phyloP scores from a whole-genome alignment of 2,113 vertebrate species.

The Ammospiza caudacuta region DNA sequence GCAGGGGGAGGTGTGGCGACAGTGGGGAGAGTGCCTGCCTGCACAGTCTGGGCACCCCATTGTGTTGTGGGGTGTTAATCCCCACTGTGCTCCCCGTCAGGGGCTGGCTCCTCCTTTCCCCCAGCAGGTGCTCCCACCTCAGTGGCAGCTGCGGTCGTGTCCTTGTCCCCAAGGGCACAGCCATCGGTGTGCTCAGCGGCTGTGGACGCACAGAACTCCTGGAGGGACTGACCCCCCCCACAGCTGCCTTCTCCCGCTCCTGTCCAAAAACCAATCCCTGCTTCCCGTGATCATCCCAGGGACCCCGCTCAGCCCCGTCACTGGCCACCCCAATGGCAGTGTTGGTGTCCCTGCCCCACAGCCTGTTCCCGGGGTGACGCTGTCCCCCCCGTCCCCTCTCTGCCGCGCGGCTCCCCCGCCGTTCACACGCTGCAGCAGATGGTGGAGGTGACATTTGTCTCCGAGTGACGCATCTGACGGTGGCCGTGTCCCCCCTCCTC shows the following conservation, averaged over 20 bases:
- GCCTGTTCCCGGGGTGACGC: not conserved
- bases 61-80: fast-evolving
- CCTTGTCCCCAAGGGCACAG: not conserved
- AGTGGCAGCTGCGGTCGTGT: not conserved
- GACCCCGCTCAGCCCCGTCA: not conserved
- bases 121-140: not conserved
- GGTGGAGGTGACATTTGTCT: slow-evolving; percentile 58
- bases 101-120: not conserved
- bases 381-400: not conserved
- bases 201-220: not conserved
- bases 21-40: fast-evolving
- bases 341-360: fast-evolving
- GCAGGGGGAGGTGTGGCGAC: not conserved
- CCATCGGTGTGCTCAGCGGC: not conserved
- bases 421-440: not conserved
- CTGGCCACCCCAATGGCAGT: not conserved
- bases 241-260: not conserved
- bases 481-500: not conserved
- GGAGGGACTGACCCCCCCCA: not conserved
- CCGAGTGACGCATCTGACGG: not conserved
- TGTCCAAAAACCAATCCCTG: not conserved
- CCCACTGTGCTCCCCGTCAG: fast-evolving
- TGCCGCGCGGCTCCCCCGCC: not conserved
- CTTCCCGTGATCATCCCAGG: not conserved
- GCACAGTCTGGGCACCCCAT: fast-evolving